A percentile compares a stretch with the other conserved stretches of the same genome.
Conservation (phyloP, 2,888 invertebrate genomes). For the Crioceris asparagi region DNA sequence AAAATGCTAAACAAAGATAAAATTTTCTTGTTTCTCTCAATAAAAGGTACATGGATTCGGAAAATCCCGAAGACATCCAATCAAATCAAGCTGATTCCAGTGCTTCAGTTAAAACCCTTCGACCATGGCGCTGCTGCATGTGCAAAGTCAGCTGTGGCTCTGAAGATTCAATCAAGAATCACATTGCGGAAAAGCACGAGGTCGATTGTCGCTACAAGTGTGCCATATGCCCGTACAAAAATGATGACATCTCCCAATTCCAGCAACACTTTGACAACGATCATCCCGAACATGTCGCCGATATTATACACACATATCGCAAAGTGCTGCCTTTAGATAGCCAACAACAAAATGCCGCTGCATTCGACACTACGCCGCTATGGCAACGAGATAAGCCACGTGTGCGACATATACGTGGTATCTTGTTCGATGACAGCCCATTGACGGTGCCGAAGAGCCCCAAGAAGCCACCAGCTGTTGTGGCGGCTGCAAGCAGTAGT, state of each 20-base stretch:
- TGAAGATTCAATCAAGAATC: slow-evolving; percentile 49
- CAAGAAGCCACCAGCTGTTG: too few relatives aligned
- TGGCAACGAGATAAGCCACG: slow-evolving; percentile 48
- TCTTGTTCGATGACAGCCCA: slow-evolving; percentile 44
- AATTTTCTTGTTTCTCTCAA: too few relatives aligned
- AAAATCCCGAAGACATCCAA: slow-evolving; percentile 15
- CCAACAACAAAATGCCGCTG: slow-evolving; percentile 27
- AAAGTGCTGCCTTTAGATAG: slow-evolving; percentile 35
- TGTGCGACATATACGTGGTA: slow-evolving; percentile 39
- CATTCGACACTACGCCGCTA: slow-evolving; percentile 48
- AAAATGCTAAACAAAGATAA: too few relatives aligned
- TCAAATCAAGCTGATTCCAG: slow-evolving; percentile 2
- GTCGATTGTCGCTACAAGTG: slow-evolving; percentile 63
- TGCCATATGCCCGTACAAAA: slow-evolving; percentile 51
- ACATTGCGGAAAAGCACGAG: slow-evolving; percentile 49
- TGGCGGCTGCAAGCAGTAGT: too few relatives aligned
- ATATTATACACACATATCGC: slow-evolving; percentile 46
- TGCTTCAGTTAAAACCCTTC: slow-evolving; percentile 42
- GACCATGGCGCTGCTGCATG: slow-evolving; percentile 60
- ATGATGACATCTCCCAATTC: slow-evolving; percentile 45
- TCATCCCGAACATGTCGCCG: slow-evolving; percentile 41
- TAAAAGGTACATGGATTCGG: slow-evolving; percentile 20
- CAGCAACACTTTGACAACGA: slow-evolving; percentile 49
- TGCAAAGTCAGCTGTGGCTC: slow-evolving; percentile 52
- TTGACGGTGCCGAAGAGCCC: slow-evolving; percentile 21